Percentiles rank a stretch among this genome's conserved stretches.
Evolutionary conservation across 2,888 invertebrate species (phyloP).

Genomic region (Oscheius sp.): DNA sequence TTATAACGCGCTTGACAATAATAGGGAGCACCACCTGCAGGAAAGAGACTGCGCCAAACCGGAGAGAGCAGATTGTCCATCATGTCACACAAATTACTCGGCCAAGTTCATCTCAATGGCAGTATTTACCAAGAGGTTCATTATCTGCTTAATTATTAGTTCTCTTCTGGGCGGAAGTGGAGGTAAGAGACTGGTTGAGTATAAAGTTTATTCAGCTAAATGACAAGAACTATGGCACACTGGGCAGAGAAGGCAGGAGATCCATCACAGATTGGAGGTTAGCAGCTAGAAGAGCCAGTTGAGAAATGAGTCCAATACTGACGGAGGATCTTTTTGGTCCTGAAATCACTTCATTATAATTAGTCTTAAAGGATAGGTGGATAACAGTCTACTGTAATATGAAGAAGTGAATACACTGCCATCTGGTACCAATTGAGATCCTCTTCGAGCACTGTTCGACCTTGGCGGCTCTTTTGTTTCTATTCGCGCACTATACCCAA

Average conservation of each 20-base stretch:
- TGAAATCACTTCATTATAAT: slow-evolving; percentile 4
- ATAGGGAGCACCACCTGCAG: slow-evolving; percentile 34
- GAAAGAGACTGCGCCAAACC: slow-evolving; percentile 28
- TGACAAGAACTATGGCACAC: slow-evolving; percentile 1
- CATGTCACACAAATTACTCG: slow-evolving; percentile 12
- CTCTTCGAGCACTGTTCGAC: slow-evolving; percentile 16
- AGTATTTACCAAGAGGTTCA: slow-evolving; percentile 21
- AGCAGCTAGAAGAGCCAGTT: slow-evolving; percentile 5
- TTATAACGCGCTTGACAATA: slow-evolving; percentile 23
- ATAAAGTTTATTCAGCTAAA: too few relatives aligned
- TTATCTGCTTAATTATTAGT: slow-evolving; percentile 13
- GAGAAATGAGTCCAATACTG: background rate
- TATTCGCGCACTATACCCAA: slow-evolving; percentile 12
- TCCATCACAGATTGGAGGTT: slow-evolving; percentile 17
- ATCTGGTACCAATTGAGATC: slow-evolving; percentile 32
- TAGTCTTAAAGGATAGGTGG: too few relatives aligned
- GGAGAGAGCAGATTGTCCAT: slow-evolving; percentile 28
- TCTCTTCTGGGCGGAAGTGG: background rate
- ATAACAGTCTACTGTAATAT: background rate
- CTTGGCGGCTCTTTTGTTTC: slow-evolving; percentile 34
- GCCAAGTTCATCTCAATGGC: slow-evolving; percentile 31
- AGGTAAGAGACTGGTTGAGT: too few relatives aligned
- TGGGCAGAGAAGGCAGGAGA: slow-evolving; percentile 6
- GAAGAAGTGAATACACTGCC: slow-evolving; percentile 12
- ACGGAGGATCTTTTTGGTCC: background rate